phyloP scores from a whole-genome alignment of 37 sponge, comb jelly and placozoan species.

The Axinella damicornis region DNA sequence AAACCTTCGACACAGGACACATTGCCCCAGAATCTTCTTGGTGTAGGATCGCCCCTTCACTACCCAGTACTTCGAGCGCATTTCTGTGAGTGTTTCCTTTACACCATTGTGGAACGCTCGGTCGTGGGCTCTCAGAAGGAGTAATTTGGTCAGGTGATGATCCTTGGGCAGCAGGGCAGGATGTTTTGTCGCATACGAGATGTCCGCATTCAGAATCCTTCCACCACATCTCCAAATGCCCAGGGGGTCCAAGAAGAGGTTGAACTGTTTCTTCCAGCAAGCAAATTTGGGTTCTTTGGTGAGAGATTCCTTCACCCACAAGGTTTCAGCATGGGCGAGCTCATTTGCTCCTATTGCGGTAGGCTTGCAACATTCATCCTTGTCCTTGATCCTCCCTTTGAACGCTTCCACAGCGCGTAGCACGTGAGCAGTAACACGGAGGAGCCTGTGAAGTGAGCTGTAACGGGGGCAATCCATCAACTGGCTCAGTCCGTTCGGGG shows the following conservation, averaged over 20 bases:
- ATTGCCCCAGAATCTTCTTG: conserved; percentile 10
- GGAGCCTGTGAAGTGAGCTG: neutral
- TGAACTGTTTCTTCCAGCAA: conserved; percentile 29
- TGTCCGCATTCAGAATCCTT: conserved; percentile 4
- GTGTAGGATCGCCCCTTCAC: conserved; percentile 6
- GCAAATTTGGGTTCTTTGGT: conserved; percentile 15
- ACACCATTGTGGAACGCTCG: conserved; percentile 26
- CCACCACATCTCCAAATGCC: conserved; percentile 46
- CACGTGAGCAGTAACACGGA: conserved; percentile 35
- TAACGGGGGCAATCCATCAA: conserved; percentile 1
- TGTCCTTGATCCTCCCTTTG: neutral
- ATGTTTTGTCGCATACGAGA: conserved; percentile 30
- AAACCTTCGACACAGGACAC: conserved; percentile 8
- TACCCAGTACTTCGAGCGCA: conserved; percentile 26
- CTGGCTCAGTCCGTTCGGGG: neutral
- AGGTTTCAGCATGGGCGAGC: neutral
- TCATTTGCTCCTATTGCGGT: neutral
- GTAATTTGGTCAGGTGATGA: conserved; percentile 34
- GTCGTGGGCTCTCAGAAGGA: conserved; percentile 10
- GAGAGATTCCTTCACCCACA: conserved; percentile 29
- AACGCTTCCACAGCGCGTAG: neutral
- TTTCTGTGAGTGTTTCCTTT: conserved; percentile 33
- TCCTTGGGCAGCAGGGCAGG: neutral
- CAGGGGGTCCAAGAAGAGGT: conserved; percentile 26
- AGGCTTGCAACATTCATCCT: too few species aligned